These are phyloP conservation scores for Penaeus japonicus DNA, from an alignment of 1,140 invertebrate genomes.

Conservation along the genomic window DNA sequence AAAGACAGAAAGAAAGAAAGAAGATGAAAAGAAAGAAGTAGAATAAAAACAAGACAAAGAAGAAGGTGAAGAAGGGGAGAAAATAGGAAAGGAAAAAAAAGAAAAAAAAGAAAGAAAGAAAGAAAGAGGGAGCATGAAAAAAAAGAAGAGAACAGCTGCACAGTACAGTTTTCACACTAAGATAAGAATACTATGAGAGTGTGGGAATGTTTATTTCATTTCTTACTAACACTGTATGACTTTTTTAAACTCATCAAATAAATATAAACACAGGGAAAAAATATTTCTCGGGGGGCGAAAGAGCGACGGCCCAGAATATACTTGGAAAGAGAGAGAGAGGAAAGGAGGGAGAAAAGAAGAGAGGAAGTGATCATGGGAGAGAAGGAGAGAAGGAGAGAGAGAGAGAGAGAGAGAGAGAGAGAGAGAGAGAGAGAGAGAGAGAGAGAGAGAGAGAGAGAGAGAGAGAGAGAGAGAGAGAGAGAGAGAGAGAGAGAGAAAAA, in stretches of 20 bases:
- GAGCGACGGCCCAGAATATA: no score
- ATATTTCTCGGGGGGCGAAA: no score
- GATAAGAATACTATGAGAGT: background rate
- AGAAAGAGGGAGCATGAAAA: background rate
- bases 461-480: background rate
- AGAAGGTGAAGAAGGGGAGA: background rate
- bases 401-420: background rate
- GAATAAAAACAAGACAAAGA: background rate
- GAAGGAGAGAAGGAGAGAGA: no score
- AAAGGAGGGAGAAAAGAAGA: no score
- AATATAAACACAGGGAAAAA: no score
- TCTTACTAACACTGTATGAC: no score
- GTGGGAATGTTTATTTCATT: no score
- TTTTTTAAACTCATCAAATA: no score
- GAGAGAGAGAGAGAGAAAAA: background rate
- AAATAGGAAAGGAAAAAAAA: background rate
- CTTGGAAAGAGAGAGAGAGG: background rate
- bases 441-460: background rate
- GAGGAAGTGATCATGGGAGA: no score
- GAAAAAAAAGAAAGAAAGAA: background rate
- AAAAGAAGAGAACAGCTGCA: background rate
- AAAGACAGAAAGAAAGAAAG: background rate
- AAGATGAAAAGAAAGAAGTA: background rate
- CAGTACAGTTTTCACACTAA: no score
- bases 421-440: background rate